Percentiles rank a stretch among this genome's conserved stretches.
Conservation (phyloP, 2,888 invertebrate genomes). For the Calliopum simillimum region DNA sequence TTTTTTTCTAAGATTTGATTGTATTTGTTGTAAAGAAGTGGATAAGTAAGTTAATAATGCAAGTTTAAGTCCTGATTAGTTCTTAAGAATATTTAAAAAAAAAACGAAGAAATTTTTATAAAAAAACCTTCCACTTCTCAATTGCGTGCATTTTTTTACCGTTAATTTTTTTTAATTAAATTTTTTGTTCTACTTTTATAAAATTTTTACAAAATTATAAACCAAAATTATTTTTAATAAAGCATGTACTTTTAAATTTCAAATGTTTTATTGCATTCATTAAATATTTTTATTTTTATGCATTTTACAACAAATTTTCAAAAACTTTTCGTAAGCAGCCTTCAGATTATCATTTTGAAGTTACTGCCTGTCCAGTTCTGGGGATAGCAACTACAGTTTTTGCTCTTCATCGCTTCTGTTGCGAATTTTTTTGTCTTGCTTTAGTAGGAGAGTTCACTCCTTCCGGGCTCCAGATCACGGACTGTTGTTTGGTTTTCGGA, state of each 20-base stretch:
- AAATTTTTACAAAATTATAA: conserved; percentile 34
- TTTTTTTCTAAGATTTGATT: conserved; percentile 6
- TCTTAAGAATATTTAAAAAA: conserved; percentile 49
- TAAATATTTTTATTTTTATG: conserved; percentile 5
- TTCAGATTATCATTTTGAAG: no score
- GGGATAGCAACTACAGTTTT: no score
- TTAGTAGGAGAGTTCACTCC: no score
- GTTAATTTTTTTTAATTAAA: conserved; percentile 24
- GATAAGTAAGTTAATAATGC: conserved; percentile 38
- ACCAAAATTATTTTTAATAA: conserved; percentile 42
- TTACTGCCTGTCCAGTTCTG: no score
- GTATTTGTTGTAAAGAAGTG: conserved; percentile 43
- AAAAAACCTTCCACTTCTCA: conserved; percentile 20
- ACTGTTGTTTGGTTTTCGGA: no score
- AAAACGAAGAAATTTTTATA: conserved; percentile 10
- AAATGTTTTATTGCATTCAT: not conserved
- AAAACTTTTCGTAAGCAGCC: no score
- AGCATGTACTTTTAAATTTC: conserved; percentile 44
- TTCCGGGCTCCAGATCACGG: no score
- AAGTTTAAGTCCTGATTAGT: conserved; percentile 50
- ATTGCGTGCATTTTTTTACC: conserved; percentile 23
- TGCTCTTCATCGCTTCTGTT: no score
- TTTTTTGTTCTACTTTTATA: conserved; percentile 36
- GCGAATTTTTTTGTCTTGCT: no score
- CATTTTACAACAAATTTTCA: conserved; percentile 12